Conservation (phyloP, 1,140 invertebrate species). For the Neelides sp. region DNA sequence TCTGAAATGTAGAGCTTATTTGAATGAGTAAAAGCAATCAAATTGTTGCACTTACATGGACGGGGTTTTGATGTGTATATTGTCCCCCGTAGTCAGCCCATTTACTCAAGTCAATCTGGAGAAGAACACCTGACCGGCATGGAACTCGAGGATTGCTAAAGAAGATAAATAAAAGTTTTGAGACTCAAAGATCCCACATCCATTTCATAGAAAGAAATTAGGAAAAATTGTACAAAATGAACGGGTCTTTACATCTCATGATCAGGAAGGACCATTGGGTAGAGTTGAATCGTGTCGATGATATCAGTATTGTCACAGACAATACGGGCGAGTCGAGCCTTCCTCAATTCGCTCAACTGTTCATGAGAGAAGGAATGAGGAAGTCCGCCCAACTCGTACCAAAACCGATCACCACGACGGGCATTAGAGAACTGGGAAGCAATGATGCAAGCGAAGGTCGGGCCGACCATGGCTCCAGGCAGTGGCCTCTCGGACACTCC, state of each 20-base stretch:
- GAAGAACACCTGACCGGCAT: slow-evolving; percentile 70
- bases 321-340: slow-evolving; percentile 67
- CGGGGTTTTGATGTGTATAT: slow-evolving; percentile 24
- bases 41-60: slow-evolving; percentile 29
- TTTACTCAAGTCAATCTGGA: slow-evolving; percentile 70
- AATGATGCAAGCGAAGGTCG: slow-evolving; percentile 90
- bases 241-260: slow-evolving; percentile 65
- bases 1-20: no score
- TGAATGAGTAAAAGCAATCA: no score
- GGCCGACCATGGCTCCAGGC: slow-evolving; percentile 78
- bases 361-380: slow-evolving; percentile 79
- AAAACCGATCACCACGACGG: slow-evolving; percentile 84
- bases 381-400: slow-evolving; percentile 86
- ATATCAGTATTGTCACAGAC: slow-evolving; percentile 93
- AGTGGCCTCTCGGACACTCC: slow-evolving; percentile 73
- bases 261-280: slow-evolving; percentile 83
- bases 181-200: no score
- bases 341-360: slow-evolving; percentile 80
- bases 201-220: no score
- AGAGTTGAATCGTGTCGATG: slow-evolving; percentile 80
- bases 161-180: slow-evolving; percentile 34
- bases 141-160: slow-evolving; percentile 75
- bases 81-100: slow-evolving; percentile 58
- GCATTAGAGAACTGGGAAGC: slow-evolving; percentile 89
- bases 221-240: background rate